A percentile compares a stretch with the other conserved stretches of the same genome.
Evolutionary conservation across 2,888 invertebrate genomes (phyloP).

Genomic region (Ypsolopha scabrella): DNA sequence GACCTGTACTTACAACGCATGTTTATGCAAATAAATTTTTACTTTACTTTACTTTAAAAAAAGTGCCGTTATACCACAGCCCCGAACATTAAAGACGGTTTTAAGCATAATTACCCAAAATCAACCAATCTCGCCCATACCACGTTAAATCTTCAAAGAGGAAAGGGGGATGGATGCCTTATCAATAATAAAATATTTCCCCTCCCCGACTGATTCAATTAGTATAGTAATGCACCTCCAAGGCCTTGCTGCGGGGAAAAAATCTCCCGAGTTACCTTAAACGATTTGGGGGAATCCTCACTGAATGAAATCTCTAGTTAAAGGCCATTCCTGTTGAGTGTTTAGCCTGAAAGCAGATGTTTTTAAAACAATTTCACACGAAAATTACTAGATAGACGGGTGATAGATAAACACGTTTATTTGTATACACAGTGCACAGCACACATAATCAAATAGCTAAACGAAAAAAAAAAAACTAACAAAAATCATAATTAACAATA

Average conservation of each 20-base stretch:
- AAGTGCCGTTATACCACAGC: too few species aligned
- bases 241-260: constrained; percentile 45
- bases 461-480: too few species aligned
- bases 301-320: constrained; percentile 29
- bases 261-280: constrained; percentile 17
- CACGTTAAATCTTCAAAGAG: neutral
- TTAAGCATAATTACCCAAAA: neutral
- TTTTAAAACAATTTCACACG: too few species aligned
- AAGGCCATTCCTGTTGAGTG: neutral
- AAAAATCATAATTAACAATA: too few species aligned
- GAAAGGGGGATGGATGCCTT: constrained; percentile 9
- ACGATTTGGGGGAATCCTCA: constrained; percentile 47
- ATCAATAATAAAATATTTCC: constrained; percentile 37
- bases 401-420: too few species aligned
- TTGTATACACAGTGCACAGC: too few species aligned
- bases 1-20: too few species aligned
- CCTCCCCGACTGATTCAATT: constrained; percentile 44
- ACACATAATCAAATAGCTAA: too few species aligned
- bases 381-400: too few species aligned
- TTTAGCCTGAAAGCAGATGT: neutral
- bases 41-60: too few species aligned
- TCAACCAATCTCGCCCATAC: neutral
- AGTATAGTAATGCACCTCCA: constrained; percentile 56
- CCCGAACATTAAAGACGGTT: too few species aligned
- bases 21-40: too few species aligned